Evolutionary conservation across 1,140 invertebrate species (phyloP), one percentile per base, ranked within the genome.

Genomic region (Euwallacea similis): DNA sequence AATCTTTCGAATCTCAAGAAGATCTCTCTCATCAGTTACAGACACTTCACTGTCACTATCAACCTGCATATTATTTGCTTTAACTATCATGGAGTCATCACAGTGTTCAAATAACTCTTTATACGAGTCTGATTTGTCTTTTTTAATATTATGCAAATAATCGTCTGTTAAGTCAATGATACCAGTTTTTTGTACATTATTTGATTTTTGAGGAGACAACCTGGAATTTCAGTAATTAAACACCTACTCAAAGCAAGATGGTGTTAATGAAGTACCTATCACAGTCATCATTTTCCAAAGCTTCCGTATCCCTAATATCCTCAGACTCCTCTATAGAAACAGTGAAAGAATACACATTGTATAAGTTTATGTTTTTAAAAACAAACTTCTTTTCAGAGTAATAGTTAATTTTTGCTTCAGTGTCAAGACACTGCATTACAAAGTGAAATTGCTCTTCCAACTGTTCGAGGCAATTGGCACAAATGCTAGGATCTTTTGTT

Each of bases 361-460:
- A 56, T 54, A 70, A 16, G 44, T 70, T 54, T 16, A 70, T 41
- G 6, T 63, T 16, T 7, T 54, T 70, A 58, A 63, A 62, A 63
- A 55, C 42, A 16, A 42, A 15, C 54, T 70, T 70, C 4, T 9
- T 70, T 63, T 70, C 68, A 10, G 42, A 70, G 41, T 70, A 70
- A 62, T 55, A 70, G 43, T 63, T 70, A 11, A 70, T 70, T 62
- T 70, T 70, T 13, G 56, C 44, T 44, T 70, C 68, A 42, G 68
- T 63, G 21, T 70, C 68, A 11, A 70, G 44, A 42, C 68, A 70
- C 56, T 70, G 68, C 60, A 70, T 70, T 33, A 70, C 56, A 70
- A 70, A 70, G 33, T 70, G 59, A 63, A 70, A 70, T 56, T 70
- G 68, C 43, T 70, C 68, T 44, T 70, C 68, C n/a, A 70, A 42